These are phyloP conservation scores for Monomorium pharaonis DNA, from an alignment of 1,140 invertebrate genomes.

Conservation along the genomic window DNA sequence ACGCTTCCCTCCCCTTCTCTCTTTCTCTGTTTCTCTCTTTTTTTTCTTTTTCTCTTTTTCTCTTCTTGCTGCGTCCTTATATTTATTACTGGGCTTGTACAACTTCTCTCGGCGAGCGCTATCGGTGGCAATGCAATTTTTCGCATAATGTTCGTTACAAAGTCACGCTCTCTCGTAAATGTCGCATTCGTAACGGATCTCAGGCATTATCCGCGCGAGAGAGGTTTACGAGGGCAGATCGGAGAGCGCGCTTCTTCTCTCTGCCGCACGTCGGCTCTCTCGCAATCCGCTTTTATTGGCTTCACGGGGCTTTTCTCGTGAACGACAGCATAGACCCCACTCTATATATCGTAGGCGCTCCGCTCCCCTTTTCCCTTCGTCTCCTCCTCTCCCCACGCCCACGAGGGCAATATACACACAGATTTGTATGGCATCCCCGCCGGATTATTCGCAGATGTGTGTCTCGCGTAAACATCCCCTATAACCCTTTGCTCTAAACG, in stretches of 20 bases:
- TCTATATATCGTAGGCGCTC: not conserved
- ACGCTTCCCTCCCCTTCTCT: not conserved
- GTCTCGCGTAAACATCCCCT: conserved; percentile 32
- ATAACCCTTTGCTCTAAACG: conserved; percentile 10
- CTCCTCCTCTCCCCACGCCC: no score
- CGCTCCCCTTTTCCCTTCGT: no score
- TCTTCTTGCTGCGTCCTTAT: not conserved
- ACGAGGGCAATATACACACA: conserved; percentile 5
- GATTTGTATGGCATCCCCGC: conserved; percentile 21
- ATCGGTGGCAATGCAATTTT: conserved; percentile 48
- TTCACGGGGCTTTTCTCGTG: conserved; percentile 21
- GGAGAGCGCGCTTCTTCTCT: not conserved
- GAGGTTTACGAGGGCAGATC: conserved; percentile 19
- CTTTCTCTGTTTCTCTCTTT: not conserved
- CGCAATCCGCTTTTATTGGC: conserved; percentile 59
- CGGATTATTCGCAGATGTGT: conserved; percentile 38
- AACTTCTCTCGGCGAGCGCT: conserved; percentile 2
- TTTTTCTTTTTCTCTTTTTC: not conserved
- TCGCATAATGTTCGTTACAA: conserved; percentile 45
- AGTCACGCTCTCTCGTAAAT: conserved; percentile 28
- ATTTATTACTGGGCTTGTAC: conserved; percentile 4
- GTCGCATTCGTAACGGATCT: conserved; percentile 40
- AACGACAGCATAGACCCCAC: not conserved
- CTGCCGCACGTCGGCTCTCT: not conserved
- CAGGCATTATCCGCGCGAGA: conserved; percentile 28